Conservation (phyloP, 2,113 vertebrate species). For the mouse (Mus musculus) region GRCm39 chr2:73613501-73614000, state of each 20-base stretch:
- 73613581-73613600: background rate
- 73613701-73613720: background rate
- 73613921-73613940: background rate
- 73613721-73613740: background rate
- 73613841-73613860: background rate
- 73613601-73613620: background rate
- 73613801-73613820: background rate
- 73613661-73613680: background rate
- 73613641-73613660: background rate
- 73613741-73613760: background rate
- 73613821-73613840: background rate
- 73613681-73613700: background rate
- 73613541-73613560: background rate
- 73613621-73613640: background rate
- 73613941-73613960: background rate
- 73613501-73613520: slow-evolving; percentile 15
- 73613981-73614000: slow-evolving; percentile 39
- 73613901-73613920: background rate
- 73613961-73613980: background rate
- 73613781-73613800: background rate
- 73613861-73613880: background rate
- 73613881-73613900: background rate
- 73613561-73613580: background rate
- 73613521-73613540: slow-evolving; percentile 35
- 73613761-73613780: background rate